Conservation (phyloP, 1,140 invertebrate species). For the Drosophila athabasca region DNA sequence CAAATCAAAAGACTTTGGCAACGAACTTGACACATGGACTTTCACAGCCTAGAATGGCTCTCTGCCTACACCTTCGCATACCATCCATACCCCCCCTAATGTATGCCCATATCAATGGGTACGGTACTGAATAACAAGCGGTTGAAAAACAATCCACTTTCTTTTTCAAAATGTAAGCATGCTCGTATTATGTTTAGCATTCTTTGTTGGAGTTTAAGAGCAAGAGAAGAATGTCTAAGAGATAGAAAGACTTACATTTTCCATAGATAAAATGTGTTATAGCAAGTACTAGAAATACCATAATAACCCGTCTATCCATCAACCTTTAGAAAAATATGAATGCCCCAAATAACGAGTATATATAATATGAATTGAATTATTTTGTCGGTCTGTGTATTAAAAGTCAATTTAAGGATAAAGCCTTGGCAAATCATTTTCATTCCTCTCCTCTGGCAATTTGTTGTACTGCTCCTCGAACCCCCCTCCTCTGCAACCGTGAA, state of each 20-base stretch:
- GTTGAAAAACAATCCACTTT: constrained; percentile 18
- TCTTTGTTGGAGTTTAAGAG: background rate
- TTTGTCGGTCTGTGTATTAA: constrained; percentile 5
- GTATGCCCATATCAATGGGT: background rate
- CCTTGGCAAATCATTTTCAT: constrained; percentile 37
- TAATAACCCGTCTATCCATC: too few relatives aligned
- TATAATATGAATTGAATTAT: too few relatives aligned
- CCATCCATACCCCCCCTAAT: background rate
- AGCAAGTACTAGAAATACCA: too few relatives aligned
- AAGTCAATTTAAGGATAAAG: constrained; percentile 24
- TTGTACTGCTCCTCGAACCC: background rate
- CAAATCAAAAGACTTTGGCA: constrained; percentile 73
- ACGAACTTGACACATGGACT: constrained; percentile 69
- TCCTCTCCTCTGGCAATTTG: constrained; percentile 19
- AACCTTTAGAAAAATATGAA: too few relatives aligned
- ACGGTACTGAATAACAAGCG: constrained; percentile 25
- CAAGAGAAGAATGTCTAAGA: too few relatives aligned
- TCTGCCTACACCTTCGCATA: background rate
- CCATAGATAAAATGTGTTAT: too few relatives aligned
- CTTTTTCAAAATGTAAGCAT: constrained; percentile 4
- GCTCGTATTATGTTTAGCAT: background rate
- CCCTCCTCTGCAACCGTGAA: background rate
- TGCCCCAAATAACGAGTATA: too few relatives aligned
- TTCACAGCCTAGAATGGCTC: constrained; percentile 61
- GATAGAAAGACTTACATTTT: too few relatives aligned